Base-by-base conservation (phyloP, 1,140 invertebrate species). In the Cotesia glomerata region DNA sequence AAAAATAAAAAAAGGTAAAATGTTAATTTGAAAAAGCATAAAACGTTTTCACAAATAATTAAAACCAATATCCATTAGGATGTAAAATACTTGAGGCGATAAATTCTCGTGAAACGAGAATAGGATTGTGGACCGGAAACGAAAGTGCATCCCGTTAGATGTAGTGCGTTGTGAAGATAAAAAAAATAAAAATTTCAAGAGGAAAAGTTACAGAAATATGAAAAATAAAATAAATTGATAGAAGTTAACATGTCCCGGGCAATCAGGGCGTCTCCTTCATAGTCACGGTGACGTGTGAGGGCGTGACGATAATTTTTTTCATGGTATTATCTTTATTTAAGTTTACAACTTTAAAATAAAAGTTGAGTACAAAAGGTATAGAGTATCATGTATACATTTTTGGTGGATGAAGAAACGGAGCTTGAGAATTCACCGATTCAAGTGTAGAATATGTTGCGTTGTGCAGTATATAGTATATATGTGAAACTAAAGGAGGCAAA, bases 261-360 rank as follows among this genome's bases (percentile, higher is more conserved):
- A 72, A 72, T 72, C 71, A 67, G 71, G 64, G 64, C 71, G 56
- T 72, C 52, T 51, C 54, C 64, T 67, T 67, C 49, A 67, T 54
- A 13, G 65, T 14, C 9, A 32, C 49, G 49, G 18, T 67, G 49
- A 67, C 65, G 65, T 49, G 65, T 67, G 51, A 52, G 49, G 34
- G 51, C 8, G 14, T 49, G 65, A 52, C 14, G 65, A 67, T 49
- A 67, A 67, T 67, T 54, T 45, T 45, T 45, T 45, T 45, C 39
- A 45, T 45, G n/a, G 14, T 32, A 45, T 52, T 49, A 39, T 67
- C 65, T 39, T 67, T 18, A 67, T 51, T 65, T 65, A 36, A 35
- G 45, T 11, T 56, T 58, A 14, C 26, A 34, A 32, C 35, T 51
- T 9, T 68, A 13, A 18, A 58, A 39, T 56, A 54, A 7, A 39